Evolutionary conservation across 2,888 invertebrate genomes (phyloP), one percentile per base, ranked within the genome.

Genomic region (Platycnemis pennipes): DNA sequence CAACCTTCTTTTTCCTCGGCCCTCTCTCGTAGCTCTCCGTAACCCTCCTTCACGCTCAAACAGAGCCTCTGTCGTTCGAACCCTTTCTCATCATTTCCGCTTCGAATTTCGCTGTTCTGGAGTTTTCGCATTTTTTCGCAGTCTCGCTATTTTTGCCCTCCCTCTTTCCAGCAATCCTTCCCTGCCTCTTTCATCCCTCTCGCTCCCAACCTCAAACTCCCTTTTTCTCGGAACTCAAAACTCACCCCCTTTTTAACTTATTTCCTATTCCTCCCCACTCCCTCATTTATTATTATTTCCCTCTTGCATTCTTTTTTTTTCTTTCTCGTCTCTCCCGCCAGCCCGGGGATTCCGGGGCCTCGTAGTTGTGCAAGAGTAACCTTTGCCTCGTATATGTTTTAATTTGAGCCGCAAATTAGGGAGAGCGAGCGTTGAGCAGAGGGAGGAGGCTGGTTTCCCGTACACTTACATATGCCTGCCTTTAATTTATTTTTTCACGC

Each of bases 181-280:
- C 49, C 53, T 89, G 86, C 89, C 91, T 94, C 94, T 53, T 37
- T 42, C 19, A 16, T 5, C 42, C 0, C 95, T 95, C 95, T 95
- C 94, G 95, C 95, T 95, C 95, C n/a, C n/a, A n/a, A n/a, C n/a
- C 95, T 95, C 95, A 95, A 95, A 94, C 87, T 77, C 77, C n/a
- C n/a, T 77, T 37, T 77, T 37, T 77, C 77, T n/a, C 49, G 19
- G 13, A 11, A 19, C 49, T 49, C 49, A 49, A 49, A 49, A 49
- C 49, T 49, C 63, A 86, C 69, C 94, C 69, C 56, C 45, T 94
- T n/a, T 49, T 49, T n/a, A n/a, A n/a, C n/a, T n/a, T n/a, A n/a
- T n/a, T 49, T n/a, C 77, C 53, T 53, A 45, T 8, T 77, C 88
- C 88, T 86, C 63, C 89, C 86, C 86, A n/a, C 53, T 46, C 77